Conservation (phyloP, 1,140 invertebrate genomes). For the Drosophila nannoptera region DNA sequence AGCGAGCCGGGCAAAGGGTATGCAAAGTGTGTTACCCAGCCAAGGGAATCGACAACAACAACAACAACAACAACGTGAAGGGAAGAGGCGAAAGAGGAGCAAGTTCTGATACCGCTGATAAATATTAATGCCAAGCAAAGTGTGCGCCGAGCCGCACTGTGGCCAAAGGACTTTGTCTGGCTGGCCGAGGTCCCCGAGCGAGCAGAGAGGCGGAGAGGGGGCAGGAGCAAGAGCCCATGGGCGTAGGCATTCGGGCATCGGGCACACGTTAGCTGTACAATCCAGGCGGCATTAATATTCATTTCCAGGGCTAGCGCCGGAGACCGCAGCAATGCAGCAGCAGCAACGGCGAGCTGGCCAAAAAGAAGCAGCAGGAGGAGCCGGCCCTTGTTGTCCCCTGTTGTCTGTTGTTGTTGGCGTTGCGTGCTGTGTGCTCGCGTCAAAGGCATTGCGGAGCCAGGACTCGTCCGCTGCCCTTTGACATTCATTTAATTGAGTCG, state of each 20-base stretch:
- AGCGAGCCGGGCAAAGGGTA: constrained; percentile 47
- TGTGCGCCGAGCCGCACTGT: constrained; percentile 71
- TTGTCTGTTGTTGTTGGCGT: constrained; percentile 22
- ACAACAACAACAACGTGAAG: constrained; percentile 7
- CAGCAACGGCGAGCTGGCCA: constrained; percentile 22
- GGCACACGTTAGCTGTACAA: constrained; percentile 53
- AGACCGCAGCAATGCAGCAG: constrained; percentile 1
- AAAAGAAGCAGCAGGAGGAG: constrained; percentile 29
- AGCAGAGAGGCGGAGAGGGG: neutral
- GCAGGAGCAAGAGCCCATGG: neutral
- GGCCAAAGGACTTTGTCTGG: constrained; percentile 69
- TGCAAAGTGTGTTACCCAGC: constrained; percentile 56
- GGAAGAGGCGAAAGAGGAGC: constrained; percentile 9
- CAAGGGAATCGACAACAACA: constrained; percentile 27
- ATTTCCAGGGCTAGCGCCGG: constrained; percentile 62
- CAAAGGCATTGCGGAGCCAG: constrained; percentile 70
- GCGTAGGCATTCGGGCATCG: constrained; percentile 1
- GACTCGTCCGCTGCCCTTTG: constrained; percentile 56
- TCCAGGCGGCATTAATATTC: constrained; percentile 71
- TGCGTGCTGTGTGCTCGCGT: constrained; percentile 52
- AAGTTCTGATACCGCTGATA: constrained; percentile 66
- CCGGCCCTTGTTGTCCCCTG: constrained; percentile 18
- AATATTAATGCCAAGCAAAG: constrained; percentile 75
- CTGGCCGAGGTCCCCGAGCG: constrained; percentile 3
- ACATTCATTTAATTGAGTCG: constrained; percentile 76